Evolutionary conservation across 2,888 invertebrate genomes (phyloP).

Genomic region (Drosophila sordidapex): DNA sequence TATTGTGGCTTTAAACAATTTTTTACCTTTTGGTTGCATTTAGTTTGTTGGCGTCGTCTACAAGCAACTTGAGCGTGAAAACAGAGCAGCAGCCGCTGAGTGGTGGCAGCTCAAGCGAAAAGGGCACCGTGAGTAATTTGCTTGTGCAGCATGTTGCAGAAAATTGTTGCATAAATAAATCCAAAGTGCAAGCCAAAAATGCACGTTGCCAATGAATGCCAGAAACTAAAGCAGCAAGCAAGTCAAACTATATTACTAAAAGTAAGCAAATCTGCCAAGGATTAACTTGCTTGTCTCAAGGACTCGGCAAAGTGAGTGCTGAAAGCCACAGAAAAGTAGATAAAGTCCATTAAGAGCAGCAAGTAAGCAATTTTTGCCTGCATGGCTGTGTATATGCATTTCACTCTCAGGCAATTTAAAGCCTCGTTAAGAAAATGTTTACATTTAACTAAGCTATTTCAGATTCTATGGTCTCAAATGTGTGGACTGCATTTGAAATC

Average conservation of each 20-base stretch:
- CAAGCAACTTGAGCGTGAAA: constrained; percentile 51
- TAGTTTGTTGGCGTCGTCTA: constrained; percentile 43
- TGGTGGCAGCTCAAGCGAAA: constrained; percentile 22
- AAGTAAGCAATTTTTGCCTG: constrained; percentile 3
- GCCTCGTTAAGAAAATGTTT: neutral
- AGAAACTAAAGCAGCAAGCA: constrained; percentile 27
- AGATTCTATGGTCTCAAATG: neutral
- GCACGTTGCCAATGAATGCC: constrained; percentile 17
- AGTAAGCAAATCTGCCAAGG: constrained; percentile 13
- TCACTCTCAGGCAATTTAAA: neutral
- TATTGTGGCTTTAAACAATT: constrained; percentile 57
- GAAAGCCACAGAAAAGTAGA: neutral
- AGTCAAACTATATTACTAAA: neutral
- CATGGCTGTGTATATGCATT: neutral
- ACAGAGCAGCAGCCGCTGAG: constrained; percentile 30
- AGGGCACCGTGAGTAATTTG: constrained; percentile 45
- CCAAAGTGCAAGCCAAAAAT: constrained; percentile 45
- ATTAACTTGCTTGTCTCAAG: constrained; percentile 32
- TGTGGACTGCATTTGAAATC: neutral
- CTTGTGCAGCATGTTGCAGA: constrained; percentile 21
- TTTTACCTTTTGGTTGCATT: constrained; percentile 67
- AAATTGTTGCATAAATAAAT: constrained; percentile 53
- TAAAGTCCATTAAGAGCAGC: neutral
- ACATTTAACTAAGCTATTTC: neutral
- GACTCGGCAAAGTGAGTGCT: constrained; percentile 12